A percentile compares a stretch with the other conserved stretches of the same genome.
phyloP scores from a whole-genome alignment of 2,113 vertebrate genomes.

The Lonchura striata region DNA sequence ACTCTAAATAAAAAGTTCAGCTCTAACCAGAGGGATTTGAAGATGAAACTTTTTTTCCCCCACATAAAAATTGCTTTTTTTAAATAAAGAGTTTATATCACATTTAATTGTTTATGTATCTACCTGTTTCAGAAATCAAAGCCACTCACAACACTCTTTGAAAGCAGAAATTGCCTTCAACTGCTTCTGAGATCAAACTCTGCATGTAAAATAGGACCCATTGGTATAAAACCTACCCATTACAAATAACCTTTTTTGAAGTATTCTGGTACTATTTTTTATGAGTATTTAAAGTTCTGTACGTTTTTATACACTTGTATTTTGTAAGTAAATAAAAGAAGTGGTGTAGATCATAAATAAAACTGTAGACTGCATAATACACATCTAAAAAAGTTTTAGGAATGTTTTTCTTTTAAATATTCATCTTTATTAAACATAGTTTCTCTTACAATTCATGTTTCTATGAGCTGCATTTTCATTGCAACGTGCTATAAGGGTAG shows the following conservation, averaged over 20 bases:
- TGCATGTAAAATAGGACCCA: background rate
- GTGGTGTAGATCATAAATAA: background rate
- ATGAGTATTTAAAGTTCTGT: background rate
- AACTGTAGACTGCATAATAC: background rate
- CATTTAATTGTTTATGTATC: background rate
- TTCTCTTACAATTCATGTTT: background rate
- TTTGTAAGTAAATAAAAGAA: background rate
- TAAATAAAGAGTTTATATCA: background rate
- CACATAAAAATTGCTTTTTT: background rate
- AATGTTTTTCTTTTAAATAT: background rate
- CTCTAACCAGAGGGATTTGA: background rate
- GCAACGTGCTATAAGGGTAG: background rate
- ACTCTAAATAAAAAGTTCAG: constrained; percentile 7
- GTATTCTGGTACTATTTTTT: background rate
- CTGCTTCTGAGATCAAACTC: background rate
- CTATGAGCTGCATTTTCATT: background rate
- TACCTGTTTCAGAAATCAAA: background rate
- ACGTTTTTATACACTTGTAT: background rate
- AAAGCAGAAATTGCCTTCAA: background rate
- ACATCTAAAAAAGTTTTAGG: background rate
- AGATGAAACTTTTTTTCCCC: background rate
- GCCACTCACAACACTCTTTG: accelerated
- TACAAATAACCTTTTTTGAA: background rate
- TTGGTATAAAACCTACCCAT: background rate
- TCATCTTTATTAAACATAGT: background rate